Evolutionary conservation across 2,113 vertebrate genomes (phyloP), one percentile per base, ranked within the genome.

Genomic region (Typhlomys cinereus): DNA sequence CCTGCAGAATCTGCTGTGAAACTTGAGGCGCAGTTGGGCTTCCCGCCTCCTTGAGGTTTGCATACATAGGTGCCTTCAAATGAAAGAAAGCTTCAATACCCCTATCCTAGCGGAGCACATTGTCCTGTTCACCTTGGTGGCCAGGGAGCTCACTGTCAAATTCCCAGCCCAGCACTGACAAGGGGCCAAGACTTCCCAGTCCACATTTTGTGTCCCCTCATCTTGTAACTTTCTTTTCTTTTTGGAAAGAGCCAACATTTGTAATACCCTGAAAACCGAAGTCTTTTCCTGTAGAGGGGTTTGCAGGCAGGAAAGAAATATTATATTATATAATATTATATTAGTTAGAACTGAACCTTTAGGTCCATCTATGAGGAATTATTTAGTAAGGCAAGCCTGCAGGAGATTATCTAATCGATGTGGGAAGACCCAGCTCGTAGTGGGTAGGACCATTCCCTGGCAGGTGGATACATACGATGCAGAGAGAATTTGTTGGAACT

Each of bases 111-210:
- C 29, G 4, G 4, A 62, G 62, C 74, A 29, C 29, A 44, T 87
- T 89, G 95, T 75, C 73, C 78, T 88, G 81, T 93, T 91, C 81
- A 90, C 54, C 4, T 10, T 89, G 90, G 69, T 85, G 67, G 67
- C 90, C 78, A 57, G 92, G 95, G 93, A 73, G 46, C 88, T 96
- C 76, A 87, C 76, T 48, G 62, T 79, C 39, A 27, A 67, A 54
- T 48, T 78, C 64, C 70, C 31, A 41, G 44, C 31, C 57, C 20
- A 34, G 31, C 5, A 29, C 36, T 25, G 31, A 61, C 52, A 75
- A 67, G 29, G 5, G 15, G 44, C 41, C 46, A n/a, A 50, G 41
- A 66, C 15, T 11, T 29, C n/a, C 46, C 52, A 20, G 64, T 54
- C n/a, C n/a, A 54, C 4, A 48, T 76, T 36, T 82, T 71, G 34